phyloP scores from a whole-genome alignment of 1,140 invertebrate species.

The Macrostomum lignano region DNA sequence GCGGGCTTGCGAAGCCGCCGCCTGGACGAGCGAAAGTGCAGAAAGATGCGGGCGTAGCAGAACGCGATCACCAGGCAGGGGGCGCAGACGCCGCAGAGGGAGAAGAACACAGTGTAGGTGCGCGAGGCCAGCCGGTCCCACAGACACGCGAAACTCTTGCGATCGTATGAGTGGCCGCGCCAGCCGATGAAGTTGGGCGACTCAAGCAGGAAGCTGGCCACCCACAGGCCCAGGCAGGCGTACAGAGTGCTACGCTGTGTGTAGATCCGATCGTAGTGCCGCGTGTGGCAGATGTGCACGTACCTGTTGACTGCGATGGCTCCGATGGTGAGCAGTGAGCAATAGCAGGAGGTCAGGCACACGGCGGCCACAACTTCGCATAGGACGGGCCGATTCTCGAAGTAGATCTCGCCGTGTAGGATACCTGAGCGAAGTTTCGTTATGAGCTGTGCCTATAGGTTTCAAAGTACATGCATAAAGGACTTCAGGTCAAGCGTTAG shows the following conservation, averaged over 20 bases:
- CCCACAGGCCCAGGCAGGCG: conserved; percentile 13
- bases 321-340: conserved; percentile 17
- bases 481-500: too few species aligned
- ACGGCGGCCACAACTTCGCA: conserved; percentile 14
- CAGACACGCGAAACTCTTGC: conserved; percentile 15
- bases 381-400: conserved; percentile 11
- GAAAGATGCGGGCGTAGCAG: conserved; percentile 10
- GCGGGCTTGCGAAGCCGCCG: too few species aligned
- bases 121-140: conserved; percentile 16
- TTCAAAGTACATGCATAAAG: too few species aligned
- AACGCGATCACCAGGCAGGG: conserved; percentile 13
- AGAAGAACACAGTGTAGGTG: conserved; percentile 16
- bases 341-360: conserved; percentile 19
- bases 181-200: conserved; percentile 18
- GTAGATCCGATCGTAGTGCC: conserved; percentile 9
- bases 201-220: conserved; percentile 13
- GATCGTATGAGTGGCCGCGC: conserved; percentile 17
- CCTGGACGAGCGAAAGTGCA: background rate
- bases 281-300: conserved; percentile 16
- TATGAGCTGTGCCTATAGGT: too few species aligned
- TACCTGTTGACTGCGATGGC: conserved; percentile 16
- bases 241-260: conserved; percentile 9
- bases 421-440: conserved; percentile 6
- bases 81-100: conserved; percentile 11
- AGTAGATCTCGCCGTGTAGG: conserved; percentile 11